These are phyloP conservation scores for Spinus pinus DNA, from an alignment of 2,797 vertebrate genomes.

Conservation along the genomic window DNA sequence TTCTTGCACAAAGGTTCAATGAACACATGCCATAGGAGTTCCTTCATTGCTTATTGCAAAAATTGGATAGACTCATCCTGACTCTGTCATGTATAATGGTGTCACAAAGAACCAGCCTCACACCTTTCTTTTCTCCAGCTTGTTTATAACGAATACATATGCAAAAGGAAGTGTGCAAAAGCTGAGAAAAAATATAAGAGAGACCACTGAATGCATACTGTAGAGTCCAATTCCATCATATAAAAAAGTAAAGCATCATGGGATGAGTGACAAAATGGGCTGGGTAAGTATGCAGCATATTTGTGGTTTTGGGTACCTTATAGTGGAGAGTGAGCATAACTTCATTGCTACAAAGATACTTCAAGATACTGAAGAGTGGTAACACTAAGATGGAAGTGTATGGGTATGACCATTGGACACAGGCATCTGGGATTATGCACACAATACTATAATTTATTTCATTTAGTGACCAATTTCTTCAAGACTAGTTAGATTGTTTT, in stretches of 20 bases:
- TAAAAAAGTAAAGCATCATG: neutral
- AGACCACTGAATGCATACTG: neutral
- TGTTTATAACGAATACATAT: neutral
- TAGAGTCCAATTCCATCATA: neutral
- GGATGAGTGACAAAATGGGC: neutral
- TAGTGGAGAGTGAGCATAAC: neutral
- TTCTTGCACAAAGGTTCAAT: neutral
- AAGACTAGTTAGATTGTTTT: neutral
- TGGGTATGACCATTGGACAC: fast-evolving
- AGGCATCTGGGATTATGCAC: neutral
- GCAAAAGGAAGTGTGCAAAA: neutral
- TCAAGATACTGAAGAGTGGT: neutral
- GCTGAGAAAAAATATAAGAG: neutral
- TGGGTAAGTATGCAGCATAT: neutral
- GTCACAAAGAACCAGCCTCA: neutral
- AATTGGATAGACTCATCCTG: neutral
- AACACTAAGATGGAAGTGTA: neutral
- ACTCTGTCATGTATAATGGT: neutral
- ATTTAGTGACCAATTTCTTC: neutral
- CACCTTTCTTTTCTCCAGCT: neutral
- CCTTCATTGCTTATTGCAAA: neutral
- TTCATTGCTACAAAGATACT: neutral
- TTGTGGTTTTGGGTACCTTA: neutral
- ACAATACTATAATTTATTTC: neutral
- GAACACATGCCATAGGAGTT: neutral